Base-by-base conservation (phyloP, 1,140 invertebrate genomes). In the Battus philenor region DNA sequence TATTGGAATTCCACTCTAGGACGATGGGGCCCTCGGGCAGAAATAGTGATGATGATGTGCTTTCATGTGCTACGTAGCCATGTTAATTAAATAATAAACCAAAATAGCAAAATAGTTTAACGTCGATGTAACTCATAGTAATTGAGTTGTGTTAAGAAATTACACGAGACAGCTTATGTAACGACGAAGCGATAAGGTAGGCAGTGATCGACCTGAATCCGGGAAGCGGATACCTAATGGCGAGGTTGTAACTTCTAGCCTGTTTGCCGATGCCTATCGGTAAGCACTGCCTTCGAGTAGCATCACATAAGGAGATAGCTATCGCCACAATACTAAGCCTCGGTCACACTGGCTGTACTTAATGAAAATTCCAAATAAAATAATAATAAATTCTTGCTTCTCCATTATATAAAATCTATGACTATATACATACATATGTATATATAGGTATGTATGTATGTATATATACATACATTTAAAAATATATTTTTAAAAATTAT, bases 231-330 rank as follows among this genome's bases (percentile, higher is more conserved):
- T 41, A 41, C 38, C 38, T 41, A 41, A 41, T 41, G 24, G 22
- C 38, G 24, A 27, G 38, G 24, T 26, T 27, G 38, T 41, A 41
- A 26, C 22, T 26, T 16, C 38, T 27, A 27, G 38, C 38, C 13
- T 41, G 38, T 41, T 41, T 41, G 38, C 38, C 16, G 38, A 41
- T 41, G 13, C 38, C 36, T 41, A 41, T 41, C 38, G 13, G 13
- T 17, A 30, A 30, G 29, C 29, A 27, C 24, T 13, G 32, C 15
- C 15, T 22, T 26, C 13, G 32, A 34, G 16, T 34, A 34, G 32
- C 32, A 34, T 33, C 31, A 33, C 20, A 34, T 34, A 34, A 34
- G 32, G 20, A 15, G 32, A 34, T 34, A 11, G 16, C 17, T 34
- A 34, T 34, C 32, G 32, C 17, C 32, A 34, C 16, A 7, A 33